phyloP scores from a whole-genome alignment of 1,140 invertebrate species.

The Coboldia fuscipes region DNA sequence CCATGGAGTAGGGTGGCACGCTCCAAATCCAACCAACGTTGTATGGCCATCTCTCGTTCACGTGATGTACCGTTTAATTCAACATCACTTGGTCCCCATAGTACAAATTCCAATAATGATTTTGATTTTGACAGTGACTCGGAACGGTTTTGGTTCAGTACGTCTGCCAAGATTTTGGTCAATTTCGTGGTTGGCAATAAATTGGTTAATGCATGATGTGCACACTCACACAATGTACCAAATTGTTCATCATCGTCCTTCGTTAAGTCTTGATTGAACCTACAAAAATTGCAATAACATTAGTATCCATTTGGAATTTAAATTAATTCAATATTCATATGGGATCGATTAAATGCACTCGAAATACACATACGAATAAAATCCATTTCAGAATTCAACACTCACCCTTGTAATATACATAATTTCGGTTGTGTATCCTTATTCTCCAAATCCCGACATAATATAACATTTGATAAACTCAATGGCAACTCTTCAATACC shows the following conservation, averaged over 20 bases:
- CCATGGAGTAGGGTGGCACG: slow-evolving; percentile 59
- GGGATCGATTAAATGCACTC: too few species aligned
- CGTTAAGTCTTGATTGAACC: slow-evolving; percentile 33
- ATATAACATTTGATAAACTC: slow-evolving; percentile 28
- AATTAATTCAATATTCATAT: too few species aligned
- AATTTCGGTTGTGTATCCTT: slow-evolving; percentile 34
- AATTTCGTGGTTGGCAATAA: slow-evolving; percentile 39
- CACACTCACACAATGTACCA: slow-evolving; percentile 57
- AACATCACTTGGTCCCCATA: slow-evolving; percentile 66
- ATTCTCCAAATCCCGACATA: slow-evolving; percentile 29
- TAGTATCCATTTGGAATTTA: background rate
- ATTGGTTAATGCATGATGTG: slow-evolving; percentile 40
- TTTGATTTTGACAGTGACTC: slow-evolving; percentile 42
- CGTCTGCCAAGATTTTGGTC: slow-evolving; percentile 37
- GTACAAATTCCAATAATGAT: slow-evolving; percentile 55
- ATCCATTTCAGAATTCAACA: background rate
- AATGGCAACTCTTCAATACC: slow-evolving; percentile 55
- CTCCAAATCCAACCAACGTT: slow-evolving; percentile 65
- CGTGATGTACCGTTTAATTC: slow-evolving; percentile 35
- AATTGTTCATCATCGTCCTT: slow-evolving; percentile 30
- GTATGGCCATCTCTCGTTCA: slow-evolving; percentile 45
- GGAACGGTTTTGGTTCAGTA: slow-evolving; percentile 44
- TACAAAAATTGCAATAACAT: slow-evolving; percentile 15
- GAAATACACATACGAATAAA: too few species aligned
- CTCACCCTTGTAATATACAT: slow-evolving; percentile 51